Evolutionary conservation across 1,140 invertebrate species (phyloP), one percentile per base, ranked within the genome.

Genomic region (Brachionus calyciflorus): DNA sequence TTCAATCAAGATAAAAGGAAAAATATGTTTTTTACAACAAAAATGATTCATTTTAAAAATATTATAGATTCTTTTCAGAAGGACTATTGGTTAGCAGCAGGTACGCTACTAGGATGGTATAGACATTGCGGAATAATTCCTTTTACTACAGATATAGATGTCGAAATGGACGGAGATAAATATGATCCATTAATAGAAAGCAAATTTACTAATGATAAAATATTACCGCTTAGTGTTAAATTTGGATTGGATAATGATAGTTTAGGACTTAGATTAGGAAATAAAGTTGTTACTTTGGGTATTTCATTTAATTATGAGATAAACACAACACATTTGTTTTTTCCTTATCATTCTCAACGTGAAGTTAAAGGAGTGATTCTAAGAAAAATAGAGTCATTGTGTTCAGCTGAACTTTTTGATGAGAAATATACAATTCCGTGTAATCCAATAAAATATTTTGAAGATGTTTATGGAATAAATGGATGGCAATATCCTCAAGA

Each of bases 161-260:
- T 65, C 17, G 37, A 33, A 28, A 24, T 65, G 12, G 30, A 41
- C 17, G 12, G 19, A n/a, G 17, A 40, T 6, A 19, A 65, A 24
- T 65, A 37, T 44, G 60, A 65, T 65, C 10, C n/a, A 3, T 37
- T 37, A n/a, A 12, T 65, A 21, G 3, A 65, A 40, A 21, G 40
- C n/a, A 14, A n/a, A 9, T 41, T 65, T 28, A 5, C n/a, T 3
- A 14, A 28, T 4, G 53, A 55, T 5, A 55, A 55, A 55, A 24
- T 55, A n/a, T n/a, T 55, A 12, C 53, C 53, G 17, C 33, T 55
- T n/a, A 33, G 5, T 28, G 33, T 55, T 28, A 55, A 55, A n/a
- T 55, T 55, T 28, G 53, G 53, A 4, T n/a, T 55, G 28, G 24
- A 55, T n/a, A 55, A 55, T 28, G 53, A 55, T 28, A 55, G 53